A percentile compares a stretch with the other conserved stretches of the same genome.
These are phyloP conservation scores for Saiga tatarica DNA, from an alignment of 2,113 vertebrate species.

Conservation along the genomic window DNA sequence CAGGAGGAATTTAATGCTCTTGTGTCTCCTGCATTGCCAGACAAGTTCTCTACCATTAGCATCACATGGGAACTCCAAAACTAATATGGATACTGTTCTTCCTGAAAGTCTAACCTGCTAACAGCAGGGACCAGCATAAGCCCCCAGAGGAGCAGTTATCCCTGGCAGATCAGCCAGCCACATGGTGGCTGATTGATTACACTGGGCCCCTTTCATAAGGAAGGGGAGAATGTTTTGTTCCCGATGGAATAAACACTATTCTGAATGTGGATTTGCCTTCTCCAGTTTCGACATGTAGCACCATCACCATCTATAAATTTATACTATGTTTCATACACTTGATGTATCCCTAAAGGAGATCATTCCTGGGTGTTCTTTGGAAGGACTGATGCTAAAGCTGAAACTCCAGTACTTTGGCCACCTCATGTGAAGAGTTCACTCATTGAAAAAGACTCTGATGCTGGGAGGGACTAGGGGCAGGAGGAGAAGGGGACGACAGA, in stretches of 20 bases:
- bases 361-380: too few relatives aligned
- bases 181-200: not conserved
- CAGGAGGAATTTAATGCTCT: not conserved
- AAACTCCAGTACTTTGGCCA: too few relatives aligned
- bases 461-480: too few relatives aligned
- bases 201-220: not conserved
- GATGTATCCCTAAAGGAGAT: too few relatives aligned
- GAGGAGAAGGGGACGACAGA: too few relatives aligned
- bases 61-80: not conserved
- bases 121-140: not conserved
- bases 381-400: too few relatives aligned
- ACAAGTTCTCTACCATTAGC: not conserved
- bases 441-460: too few relatives aligned
- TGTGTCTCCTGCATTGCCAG: not conserved
- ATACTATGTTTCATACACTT: not conserved
- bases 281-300: fast-evolving
- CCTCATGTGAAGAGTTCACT: too few relatives aligned
- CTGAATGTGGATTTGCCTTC: not conserved
- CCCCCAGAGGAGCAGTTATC: not conserved
- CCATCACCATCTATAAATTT: not conserved
- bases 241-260: not conserved
- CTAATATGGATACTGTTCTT: not conserved
- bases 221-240: not conserved
- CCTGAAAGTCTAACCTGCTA: not conserved
- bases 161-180: not conserved